Evolutionary conservation across 2,888 invertebrate species (phyloP), one percentile per base, ranked within the genome.

Genomic region (Camptogramma bilineatum): DNA sequence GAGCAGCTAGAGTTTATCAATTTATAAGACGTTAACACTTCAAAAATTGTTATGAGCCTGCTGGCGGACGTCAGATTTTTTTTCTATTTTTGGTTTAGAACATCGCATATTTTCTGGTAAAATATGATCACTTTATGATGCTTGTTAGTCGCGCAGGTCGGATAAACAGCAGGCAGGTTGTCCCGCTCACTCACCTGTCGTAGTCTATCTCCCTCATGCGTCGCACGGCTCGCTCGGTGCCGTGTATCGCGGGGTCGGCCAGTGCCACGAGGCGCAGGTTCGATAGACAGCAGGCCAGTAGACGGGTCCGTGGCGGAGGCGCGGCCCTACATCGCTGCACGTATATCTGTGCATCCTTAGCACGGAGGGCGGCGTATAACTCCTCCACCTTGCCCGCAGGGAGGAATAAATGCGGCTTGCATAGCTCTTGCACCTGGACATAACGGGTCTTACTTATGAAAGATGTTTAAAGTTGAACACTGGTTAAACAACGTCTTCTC

Each of bases 281-380:
- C 2, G 96, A 94, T 91, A 98, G 95, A 52, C 95, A 95, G 96
- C 98, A 98, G 0, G 97, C 97, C 70, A 99, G 96, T 13, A 99
- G 94, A 46, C 97, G 94, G 75, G 94, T 67, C 83, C 94, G 69
- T 90, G 94, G 76, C 93, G 94, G 85, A 94, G 96, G 93, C 95
- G 94, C 88, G 95, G 97, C 84, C 58, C 91, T 84, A 39, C 85
- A 82, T 0, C 92, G 80, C 85, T 99, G 98, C 63, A 99, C 97
- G 89, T 99, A 99, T 78, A 99, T 99, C 86, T 98, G 98, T 0
- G 98, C 97, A 87, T 98, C 98, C 82, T 97, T 98, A 81, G 97
- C 97, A 8, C 96, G 96, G 72, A 99, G 89, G 73, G 97, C 97
- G 0, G 96, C 95, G 85, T 98, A 97, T 10, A 99, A 92, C 79